Evolutionary conservation across 2,888 invertebrate genomes (phyloP), one percentile per base, ranked within the genome.

Genomic region (Caenorhabditis angaria): DNA sequence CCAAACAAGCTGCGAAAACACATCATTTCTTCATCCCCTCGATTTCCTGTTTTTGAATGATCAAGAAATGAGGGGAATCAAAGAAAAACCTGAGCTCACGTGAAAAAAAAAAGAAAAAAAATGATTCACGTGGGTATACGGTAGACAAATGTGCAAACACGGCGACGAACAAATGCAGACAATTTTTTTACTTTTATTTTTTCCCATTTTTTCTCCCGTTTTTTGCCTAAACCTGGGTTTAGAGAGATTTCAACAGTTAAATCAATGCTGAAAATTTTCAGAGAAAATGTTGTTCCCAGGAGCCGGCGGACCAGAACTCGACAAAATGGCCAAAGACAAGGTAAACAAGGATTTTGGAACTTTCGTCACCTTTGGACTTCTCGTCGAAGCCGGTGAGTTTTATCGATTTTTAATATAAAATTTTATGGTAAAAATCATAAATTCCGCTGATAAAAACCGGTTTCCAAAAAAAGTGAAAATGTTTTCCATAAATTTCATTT

Each of bases 301-400:
- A 47, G 73, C 73, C 47, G 73, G 73, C 27, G 69, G 73, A 47
- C 65, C 68, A 57, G 73, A 73, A 69, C 63, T 73, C 50, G 73
- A 63, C 48, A 69, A 65, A 63, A 73, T 73, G 59, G 73, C 73
- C 5, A 58, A 65, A 60, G 69, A 73, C 29, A 73, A 73, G 20
- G 73, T 69, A 47, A 68, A 69, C 20, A 68, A 67, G 56, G 73
- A 73, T 41, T 55, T 65, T 24, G 67, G 73, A 53, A 73, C 73
- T 6, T 73, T 73, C 32, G 66, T 73, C 59, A 73, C 65, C 2
- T 73, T 73, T 18, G 73, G 69, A 53, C 62, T 73, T n/a, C 48
- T 73, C 10, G 69, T 73, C 47, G 73, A 73, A 69, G 65, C 65
- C 24, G 73, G 73, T 73, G 61, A 62, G 70, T 8, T 2, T 25